Base-by-base conservation (phyloP, 2,797 vertebrate genomes). In the Agapornis canus region DNA sequence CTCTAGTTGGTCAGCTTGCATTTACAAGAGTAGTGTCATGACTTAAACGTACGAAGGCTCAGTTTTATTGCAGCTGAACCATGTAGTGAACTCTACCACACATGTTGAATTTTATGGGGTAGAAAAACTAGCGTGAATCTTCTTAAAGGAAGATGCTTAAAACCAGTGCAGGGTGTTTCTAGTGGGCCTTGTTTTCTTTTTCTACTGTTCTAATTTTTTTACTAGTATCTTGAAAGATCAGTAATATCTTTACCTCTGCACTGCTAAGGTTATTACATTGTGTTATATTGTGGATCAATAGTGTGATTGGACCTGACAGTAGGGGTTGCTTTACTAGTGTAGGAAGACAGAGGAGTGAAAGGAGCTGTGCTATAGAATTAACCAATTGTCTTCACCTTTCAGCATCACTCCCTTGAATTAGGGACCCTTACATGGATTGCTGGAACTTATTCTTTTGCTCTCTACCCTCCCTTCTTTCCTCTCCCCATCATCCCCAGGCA, bases 401-500 rank as follows among this genome's bases (percentile, higher is more conserved):
- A 51, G 11, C 8, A 1, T 13, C 13, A 26, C 10, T 13, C 19
- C 31, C 19, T 6, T 65, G 7, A 69, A 39, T 57, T 26, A 26
- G 69, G 21, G 18, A 18, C 20, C 10, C 25, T 43, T 9, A 1
- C 5, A 27, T 6, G 17, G 13, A 54, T 4, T 49, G 11, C 45
- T 76, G 48, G 47, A 9, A 49, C 25, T 0, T 10, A 2, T 37
- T 64, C n/a, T n/a, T 59, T 59, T 35, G 39, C 25, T 19, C 21
- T 31, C 7, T 47, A 2, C 13, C n/a, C 13, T 56, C 21, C 54
- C 21, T 15, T 23, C 54, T 56, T 56, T 56, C 54, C 32, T 32
- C n/a, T 32, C 13, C 6, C 2, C 23, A 14, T n/a, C 10, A 8
- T 19, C 10, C 2, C 2, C 1, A 13, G 45, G 69, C 39, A 26